Evolutionary conservation across 2,888 invertebrate species (phyloP).

Genomic region (Lydus trimaculatus): DNA sequence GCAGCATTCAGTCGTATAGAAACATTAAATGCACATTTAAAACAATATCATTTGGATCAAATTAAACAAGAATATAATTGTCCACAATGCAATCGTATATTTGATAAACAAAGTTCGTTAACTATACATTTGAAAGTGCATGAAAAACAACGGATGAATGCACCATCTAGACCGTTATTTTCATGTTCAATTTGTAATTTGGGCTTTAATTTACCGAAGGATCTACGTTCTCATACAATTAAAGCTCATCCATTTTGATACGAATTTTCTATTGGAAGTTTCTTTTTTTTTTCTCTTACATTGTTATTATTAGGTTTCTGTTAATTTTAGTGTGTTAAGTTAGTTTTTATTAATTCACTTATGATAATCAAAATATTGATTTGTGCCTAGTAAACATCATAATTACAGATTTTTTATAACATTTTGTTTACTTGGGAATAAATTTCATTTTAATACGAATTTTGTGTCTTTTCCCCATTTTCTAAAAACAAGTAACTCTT

Average conservation of each 20-base stretch:
- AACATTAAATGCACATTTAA: slow-evolving; percentile 70
- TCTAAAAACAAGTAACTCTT: too few species aligned
- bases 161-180: slow-evolving; percentile 56
- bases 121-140: slow-evolving; percentile 70
- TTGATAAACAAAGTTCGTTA: slow-evolving; percentile 69
- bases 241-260: slow-evolving; percentile 56
- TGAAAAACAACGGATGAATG: slow-evolving; percentile 61
- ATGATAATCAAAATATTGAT: slow-evolving; percentile 19
- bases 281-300: slow-evolving; percentile 3
- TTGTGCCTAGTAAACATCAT: slow-evolving; percentile 38
- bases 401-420: slow-evolving; percentile 20
- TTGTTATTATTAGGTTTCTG: slow-evolving; percentile 7
- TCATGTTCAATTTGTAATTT: slow-evolving; percentile 68
- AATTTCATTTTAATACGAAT: neutral
- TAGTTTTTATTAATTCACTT: neutral
- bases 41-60: slow-evolving; percentile 64
- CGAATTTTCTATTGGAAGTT: slow-evolving; percentile 30
- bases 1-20: slow-evolving; percentile 70
- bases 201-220: slow-evolving; percentile 56
- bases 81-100: slow-evolving; percentile 69
- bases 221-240: slow-evolving; percentile 57
- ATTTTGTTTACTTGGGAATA: slow-evolving; percentile 13
- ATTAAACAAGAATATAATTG: slow-evolving; percentile 64
- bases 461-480: too few species aligned
- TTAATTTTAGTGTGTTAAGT: slow-evolving; percentile 3